Base-by-base conservation (phyloP, 2,888 invertebrate species). In the Vanessa cardui region DNA sequence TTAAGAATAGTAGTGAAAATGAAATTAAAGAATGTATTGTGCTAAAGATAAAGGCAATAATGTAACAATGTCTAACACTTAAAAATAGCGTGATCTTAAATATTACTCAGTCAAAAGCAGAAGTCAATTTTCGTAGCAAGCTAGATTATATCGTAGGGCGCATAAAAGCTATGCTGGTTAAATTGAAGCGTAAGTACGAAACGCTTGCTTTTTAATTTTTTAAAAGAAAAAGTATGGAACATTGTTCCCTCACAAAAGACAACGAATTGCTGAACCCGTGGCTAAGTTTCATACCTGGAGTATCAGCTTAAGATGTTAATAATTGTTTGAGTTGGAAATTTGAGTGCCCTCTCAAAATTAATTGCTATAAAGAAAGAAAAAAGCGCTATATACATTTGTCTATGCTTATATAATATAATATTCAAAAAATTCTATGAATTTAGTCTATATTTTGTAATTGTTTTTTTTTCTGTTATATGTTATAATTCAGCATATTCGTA, bases 231-330 rank as follows among this genome's bases (percentile, higher is more conserved):
- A 39, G 47, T 66, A 33, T 31, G 45, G 16, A 18, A 39, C 12
- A 12, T 12, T 46, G 60, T 60, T 46, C 0, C 45, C 0, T 18
- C 20, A 26, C 46, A 59, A 59, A 46, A 46, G 46, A 46, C n/a
- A 8, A 26, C 39, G 33, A 33, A n/a, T 56, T 5, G 26, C 26
- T 26, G 26, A 58, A 64, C 33, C 46, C 16, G n/a, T 18, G 8
- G 59, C 21, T 50, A 64, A 64, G 49, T 26, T 31, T 21, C 58
- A 64, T 44, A 64, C 49, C 20, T 64, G 15, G 44, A 44, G 45
- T 45, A 18, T 3, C 5, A 31, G 18, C 18, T 18, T 12, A 18
- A 39, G 12, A 39, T 54, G n/a, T 18, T 56, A 39, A 39, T 39
- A 39, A 56, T 39, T 39, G 56, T 56, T 18, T 1, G n/a, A 56